These are phyloP conservation scores for Ennomos fuscantarius DNA, from an alignment of 2,888 invertebrate genomes.

Conservation along the genomic window DNA sequence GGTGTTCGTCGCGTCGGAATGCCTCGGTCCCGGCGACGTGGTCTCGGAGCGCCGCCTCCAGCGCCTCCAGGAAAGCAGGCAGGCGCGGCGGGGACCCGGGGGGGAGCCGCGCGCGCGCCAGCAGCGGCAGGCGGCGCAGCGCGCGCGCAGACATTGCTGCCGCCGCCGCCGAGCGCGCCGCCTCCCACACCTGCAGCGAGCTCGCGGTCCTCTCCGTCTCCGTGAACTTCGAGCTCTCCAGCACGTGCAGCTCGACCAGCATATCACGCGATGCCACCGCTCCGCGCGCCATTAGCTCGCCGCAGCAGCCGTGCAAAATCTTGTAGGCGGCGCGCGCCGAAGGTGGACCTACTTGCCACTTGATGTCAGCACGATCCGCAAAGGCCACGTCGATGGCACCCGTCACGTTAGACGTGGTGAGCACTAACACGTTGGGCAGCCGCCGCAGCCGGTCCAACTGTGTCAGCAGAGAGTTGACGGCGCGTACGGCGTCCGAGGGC, in stretches of 20 bases:
- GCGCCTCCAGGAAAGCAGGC: conserved; percentile 52
- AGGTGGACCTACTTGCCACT: conserved; percentile 94
- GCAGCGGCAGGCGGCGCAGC: conserved; percentile 51
- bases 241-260: conserved; percentile 57
- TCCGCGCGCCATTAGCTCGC: conserved; percentile 91
- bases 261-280: conserved; percentile 56
- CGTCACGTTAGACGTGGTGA: conserved; percentile 98
- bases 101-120: conserved; percentile 53
- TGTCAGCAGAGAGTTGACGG: conserved; percentile 97
- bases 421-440: conserved; percentile 94
- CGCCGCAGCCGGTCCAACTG: conserved; percentile 96
- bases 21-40: conserved; percentile 56
- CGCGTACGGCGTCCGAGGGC: conserved; percentile 97
- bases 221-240: conserved; percentile 42
- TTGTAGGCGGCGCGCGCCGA: conserved; percentile 90
- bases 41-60: conserved; percentile 52
- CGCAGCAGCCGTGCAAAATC: conserved; percentile 93
- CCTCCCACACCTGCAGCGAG: conserved; percentile 33
- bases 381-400: conserved; percentile 97
- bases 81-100: conserved; percentile 30
- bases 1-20: conserved; percentile 34
- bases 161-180: conserved; percentile 54
- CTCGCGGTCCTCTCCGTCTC: too few species aligned
- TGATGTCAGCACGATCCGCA: conserved; percentile 97
- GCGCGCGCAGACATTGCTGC: conserved; percentile 43